These are phyloP conservation scores for Anguilla anguilla DNA, from an alignment of 2,797 vertebrate genomes.

Conservation along the genomic window DNA sequence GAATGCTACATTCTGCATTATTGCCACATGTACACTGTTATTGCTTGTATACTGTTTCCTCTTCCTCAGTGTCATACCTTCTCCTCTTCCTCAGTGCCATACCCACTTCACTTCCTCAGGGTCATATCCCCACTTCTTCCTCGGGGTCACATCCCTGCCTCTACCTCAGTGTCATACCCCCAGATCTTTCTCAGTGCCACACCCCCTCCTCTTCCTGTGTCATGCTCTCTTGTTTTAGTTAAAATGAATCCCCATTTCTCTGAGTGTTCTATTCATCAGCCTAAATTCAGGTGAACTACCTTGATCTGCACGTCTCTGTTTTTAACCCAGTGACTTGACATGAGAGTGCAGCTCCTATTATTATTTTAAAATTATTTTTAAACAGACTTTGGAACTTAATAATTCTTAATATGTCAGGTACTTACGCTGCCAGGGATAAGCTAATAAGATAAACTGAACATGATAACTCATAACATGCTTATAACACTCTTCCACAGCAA, in stretches of 20 bases:
- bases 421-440: background rate
- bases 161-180: too few relatives aligned
- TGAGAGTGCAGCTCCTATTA: background rate
- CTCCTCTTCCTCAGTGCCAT: background rate
- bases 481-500: background rate
- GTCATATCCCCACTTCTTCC: background rate
- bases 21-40: constrained; percentile 40
- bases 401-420: background rate
- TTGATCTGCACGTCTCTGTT: background rate
- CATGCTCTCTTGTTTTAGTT: background rate
- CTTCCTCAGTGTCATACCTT: background rate
- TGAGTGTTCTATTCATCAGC: background rate
- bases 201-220: too few relatives aligned
- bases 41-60: background rate
- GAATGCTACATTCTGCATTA: constrained; percentile 61
- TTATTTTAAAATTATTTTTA: background rate
- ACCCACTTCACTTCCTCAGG: too few relatives aligned
- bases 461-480: background rate
- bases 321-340: background rate
- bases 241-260: background rate
- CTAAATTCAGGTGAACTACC: background rate
- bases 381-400: background rate
- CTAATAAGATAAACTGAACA: background rate
- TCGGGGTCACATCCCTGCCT: too few relatives aligned
- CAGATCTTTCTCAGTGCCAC: too few relatives aligned